A percentile compares a stretch with the other conserved stretches of the same genome.
phyloP scores from a whole-genome alignment of 2,888 invertebrate species.

The Fragum sueziense region DNA sequence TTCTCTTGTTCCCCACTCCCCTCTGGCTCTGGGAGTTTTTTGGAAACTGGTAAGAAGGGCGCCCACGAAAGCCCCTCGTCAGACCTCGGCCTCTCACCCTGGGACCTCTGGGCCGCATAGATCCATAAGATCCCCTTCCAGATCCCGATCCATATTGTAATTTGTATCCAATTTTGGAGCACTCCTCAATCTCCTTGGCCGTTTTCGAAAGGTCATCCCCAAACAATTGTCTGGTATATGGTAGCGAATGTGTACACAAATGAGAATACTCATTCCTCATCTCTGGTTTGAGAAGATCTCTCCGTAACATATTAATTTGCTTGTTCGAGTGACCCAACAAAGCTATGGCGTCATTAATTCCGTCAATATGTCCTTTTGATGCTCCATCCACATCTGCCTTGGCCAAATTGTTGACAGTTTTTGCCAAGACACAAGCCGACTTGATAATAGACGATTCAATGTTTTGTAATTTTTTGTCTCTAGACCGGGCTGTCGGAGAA shows the following conservation, averaged over 20 bases:
- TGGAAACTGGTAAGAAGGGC: conserved; percentile 1
- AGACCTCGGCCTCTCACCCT: conserved; percentile 5
- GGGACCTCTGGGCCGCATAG: neutral
- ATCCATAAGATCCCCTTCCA: neutral
- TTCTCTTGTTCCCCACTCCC: neutral
- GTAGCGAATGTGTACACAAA: conserved; percentile 34
- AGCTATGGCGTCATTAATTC: conserved; percentile 24
- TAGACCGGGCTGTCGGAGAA: too few species aligned
- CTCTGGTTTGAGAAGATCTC: conserved; percentile 40
- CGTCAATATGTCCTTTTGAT: conserved; percentile 1
- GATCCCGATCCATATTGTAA: conserved; percentile 22
- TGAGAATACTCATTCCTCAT: conserved; percentile 38
- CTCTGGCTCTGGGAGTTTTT: neutral
- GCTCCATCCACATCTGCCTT: too few species aligned
- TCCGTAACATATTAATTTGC: conserved; percentile 23
- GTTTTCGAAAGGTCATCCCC: conserved; percentile 47
- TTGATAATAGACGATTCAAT: too few species aligned
- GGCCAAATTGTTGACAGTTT: too few species aligned
- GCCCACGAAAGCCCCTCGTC: neutral
- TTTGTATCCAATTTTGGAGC: conserved; percentile 35
- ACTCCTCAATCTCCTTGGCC: conserved; percentile 49
- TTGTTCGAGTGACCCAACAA: conserved; percentile 32
- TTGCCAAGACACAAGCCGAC: too few species aligned
- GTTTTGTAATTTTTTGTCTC: too few species aligned
- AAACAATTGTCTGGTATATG: conserved; percentile 38